Conservation (phyloP, 92 coral and sea anemone genomes). For the Micromussa lordhowensis region DNA sequence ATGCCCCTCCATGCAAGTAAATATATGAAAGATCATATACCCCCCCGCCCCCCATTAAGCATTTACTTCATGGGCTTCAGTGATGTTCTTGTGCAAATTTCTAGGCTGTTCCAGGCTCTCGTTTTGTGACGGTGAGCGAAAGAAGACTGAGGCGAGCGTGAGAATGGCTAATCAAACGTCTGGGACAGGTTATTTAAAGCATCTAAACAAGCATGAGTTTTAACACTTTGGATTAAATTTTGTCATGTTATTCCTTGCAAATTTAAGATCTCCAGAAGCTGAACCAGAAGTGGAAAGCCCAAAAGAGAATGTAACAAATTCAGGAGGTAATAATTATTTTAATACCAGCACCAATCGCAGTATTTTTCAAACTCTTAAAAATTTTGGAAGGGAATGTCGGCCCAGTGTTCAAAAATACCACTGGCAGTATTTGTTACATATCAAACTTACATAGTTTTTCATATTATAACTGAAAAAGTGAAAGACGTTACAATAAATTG, state of each 20-base stretch:
- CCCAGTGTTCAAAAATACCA: background rate
- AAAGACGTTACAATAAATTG: background rate
- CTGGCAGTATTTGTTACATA: background rate
- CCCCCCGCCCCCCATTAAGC: no score
- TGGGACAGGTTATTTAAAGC: background rate
- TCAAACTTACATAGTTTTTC: background rate
- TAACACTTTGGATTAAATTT: background rate
- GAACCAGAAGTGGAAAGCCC: constrained; percentile 31
- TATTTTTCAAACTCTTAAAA: background rate
- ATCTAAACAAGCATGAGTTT: background rate
- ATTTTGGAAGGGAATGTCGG: background rate
- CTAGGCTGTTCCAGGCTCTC: no score
- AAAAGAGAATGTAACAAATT: background rate
- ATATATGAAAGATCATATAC: no score
- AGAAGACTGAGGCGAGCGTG: no score
- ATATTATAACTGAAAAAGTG: no score
- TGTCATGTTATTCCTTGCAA: background rate
- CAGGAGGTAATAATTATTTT: background rate
- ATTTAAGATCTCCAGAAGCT: constrained; percentile 46
- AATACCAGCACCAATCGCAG: background rate
- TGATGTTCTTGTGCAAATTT: no score
- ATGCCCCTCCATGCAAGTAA: no score
- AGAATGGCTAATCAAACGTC: no score
- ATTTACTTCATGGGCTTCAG: no score
- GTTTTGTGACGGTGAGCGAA: no score